A percentile compares a stretch with the other conserved stretches of the same genome.
phyloP scores from a whole-genome alignment of 2,113 vertebrate species.

The Aleadryas rufinucha region DNA sequence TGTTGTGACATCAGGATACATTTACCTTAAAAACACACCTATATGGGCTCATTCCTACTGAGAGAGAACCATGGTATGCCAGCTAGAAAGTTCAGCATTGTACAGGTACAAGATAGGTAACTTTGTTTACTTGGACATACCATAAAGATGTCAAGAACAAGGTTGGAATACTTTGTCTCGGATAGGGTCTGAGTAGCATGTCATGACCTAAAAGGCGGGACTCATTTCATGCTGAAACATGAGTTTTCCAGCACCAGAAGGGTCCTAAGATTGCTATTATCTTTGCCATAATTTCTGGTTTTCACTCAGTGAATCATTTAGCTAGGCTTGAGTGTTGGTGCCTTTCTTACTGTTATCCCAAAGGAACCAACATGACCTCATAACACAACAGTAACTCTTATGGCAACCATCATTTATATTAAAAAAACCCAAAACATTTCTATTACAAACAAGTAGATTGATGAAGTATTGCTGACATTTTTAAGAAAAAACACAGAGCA shows the following conservation, averaged over 20 bases:
- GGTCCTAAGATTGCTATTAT: not conserved
- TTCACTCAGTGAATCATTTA: not conserved
- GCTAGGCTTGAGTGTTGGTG: not conserved
- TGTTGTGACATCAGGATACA: accelerated
- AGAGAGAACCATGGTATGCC: not conserved
- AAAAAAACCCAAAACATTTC: too few species aligned
- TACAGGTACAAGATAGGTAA: not conserved
- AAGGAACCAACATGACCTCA: not conserved
- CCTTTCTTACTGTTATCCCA: not conserved
- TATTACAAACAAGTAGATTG: not conserved
- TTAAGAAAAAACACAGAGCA: not conserved
- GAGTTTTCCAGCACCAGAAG: not conserved
- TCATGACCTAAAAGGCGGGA: not conserved
- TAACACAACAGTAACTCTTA: not conserved
- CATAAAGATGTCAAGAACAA: not conserved
- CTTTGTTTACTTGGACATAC: not conserved
- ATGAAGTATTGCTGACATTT: not conserved
- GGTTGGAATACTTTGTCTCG: accelerated
- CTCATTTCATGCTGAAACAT: not conserved
- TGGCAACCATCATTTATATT: not conserved
- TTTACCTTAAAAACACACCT: not conserved
- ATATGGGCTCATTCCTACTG: not conserved
- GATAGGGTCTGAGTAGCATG: too few species aligned
- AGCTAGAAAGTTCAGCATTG: not conserved
- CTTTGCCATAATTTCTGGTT: not conserved